phyloP scores from a whole-genome alignment of 2,888 invertebrate species.

The Drepanosiphum platanoidis region DNA sequence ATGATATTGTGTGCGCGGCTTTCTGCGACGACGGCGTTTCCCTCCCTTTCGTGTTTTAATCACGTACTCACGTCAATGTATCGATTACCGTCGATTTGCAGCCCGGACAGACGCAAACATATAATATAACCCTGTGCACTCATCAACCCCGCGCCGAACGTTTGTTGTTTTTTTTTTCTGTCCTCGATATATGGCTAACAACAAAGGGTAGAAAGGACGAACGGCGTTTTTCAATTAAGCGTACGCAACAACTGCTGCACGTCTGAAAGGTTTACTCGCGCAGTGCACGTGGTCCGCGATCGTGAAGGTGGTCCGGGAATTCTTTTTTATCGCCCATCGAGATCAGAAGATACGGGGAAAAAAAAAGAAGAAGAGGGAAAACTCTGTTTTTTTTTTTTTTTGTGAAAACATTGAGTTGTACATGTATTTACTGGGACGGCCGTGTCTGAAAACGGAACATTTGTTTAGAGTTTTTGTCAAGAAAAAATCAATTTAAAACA shows the following conservation, averaged over 20 bases:
- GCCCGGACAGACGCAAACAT: background rate
- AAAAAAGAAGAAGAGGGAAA: too few relatives aligned
- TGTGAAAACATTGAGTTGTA: too few relatives aligned
- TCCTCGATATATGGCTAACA: conserved; percentile 1
- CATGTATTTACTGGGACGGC: too few relatives aligned
- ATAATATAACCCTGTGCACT: background rate
- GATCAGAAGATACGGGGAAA: too few relatives aligned
- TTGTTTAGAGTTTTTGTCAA: too few relatives aligned
- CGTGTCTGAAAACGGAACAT: too few relatives aligned
- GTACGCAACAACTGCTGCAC: background rate
- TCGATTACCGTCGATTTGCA: background rate
- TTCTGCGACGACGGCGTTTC: background rate
- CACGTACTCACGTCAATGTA: background rate
- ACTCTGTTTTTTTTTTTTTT: too few relatives aligned
- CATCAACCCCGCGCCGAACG: background rate
- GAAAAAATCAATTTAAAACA: too few relatives aligned
- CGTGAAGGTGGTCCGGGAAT: background rate
- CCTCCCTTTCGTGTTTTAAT: background rate
- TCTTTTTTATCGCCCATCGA: background rate
- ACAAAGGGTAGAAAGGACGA: background rate
- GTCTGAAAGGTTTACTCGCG: background rate
- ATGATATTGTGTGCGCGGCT: too few relatives aligned
- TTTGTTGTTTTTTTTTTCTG: too few relatives aligned
- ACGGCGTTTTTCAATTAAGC: background rate
- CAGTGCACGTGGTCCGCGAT: too few relatives aligned